Evolutionary conservation across 23 tunicate genomes (phyloP).

Genomic region (Botrylloides violaceus): DNA sequence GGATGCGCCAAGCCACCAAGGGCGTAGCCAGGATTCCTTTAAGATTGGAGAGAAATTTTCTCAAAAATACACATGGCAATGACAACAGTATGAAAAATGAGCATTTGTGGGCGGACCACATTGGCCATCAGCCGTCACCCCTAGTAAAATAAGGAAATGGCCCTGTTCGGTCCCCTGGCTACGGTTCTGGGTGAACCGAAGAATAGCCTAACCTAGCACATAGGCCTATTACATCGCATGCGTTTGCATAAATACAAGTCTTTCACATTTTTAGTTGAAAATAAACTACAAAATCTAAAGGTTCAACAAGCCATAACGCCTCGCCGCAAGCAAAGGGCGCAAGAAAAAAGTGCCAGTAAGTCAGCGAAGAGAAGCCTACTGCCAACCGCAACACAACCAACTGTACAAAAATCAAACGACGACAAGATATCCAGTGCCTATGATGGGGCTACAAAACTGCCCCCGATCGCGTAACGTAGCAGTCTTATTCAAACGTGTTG

Average conservation of each 20-base stretch:
- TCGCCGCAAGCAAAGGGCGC: neutral
- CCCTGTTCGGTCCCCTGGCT: no score
- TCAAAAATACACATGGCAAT: no score
- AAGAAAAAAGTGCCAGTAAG: constrained; percentile 6
- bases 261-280: constrained; percentile 18
- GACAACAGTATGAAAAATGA: no score
- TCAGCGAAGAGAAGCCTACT: constrained; percentile 4
- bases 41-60: no score
- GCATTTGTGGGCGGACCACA: no score
- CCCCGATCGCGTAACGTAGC: constrained; percentile 16
- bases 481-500: no score
- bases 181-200: no score
- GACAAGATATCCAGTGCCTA: neutral
- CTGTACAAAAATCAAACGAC: neutral
- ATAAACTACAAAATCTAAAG: constrained; percentile 5
- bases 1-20: no score
- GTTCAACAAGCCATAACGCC: constrained; percentile 18
- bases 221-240: neutral
- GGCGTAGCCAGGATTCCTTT: no score
- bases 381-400: constrained; percentile 4
- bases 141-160: no score
- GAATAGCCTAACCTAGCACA: neutral
- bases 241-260: neutral
- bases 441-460: constrained; percentile 6
- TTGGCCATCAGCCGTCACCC: no score